Evolutionary conservation across 1,140 invertebrate genomes (phyloP), one percentile per base, ranked within the genome.

Genomic region (Glossosoma conforme): DNA sequence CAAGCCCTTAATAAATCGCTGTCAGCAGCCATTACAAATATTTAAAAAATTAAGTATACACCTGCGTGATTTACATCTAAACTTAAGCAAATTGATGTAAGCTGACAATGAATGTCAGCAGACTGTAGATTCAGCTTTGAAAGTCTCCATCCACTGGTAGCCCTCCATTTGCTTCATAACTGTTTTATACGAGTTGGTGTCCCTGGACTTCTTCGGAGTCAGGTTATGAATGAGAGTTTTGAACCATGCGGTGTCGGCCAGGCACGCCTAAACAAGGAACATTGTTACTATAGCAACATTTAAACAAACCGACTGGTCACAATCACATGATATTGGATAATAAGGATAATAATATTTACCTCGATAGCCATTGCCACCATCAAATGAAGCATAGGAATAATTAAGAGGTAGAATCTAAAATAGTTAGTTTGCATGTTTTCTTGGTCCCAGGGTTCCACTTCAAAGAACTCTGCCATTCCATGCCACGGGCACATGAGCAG

Each of bases 351-450:
- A 24, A n/a, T 50, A 54, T 54, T 62, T 43, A 73, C 72, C 65
- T 74, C 72, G 49, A 73, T 66, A 37, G 62, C 63, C 14, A 73
- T 66, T 20, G 72, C 66, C 3, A 73, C 44, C 18, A 72, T 45
- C 19, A 72, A 56, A 62, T 74, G 72, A 32, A 72, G 38, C 18
- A 62, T 58, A 1, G 70, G 72, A 56, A 74, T 63, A 3, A 74
- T 48, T 37, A 74, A 56, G 44, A 73, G 43, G 42, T 73, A 74
- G 6, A 72, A 45, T 24, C 70, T 63, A 60, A 73, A 74, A 42
- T 66, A 58, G 13, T 61, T 66, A 42, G 67, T 61, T n/a, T 67
- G 65, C 0, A 25, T 44, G 32, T 52, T 38, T 0, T 43, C 18
- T 0, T 53, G 9, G 19, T 64, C 58, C 60, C 70, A 58, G 11